Base-by-base conservation (phyloP, 1,140 invertebrate species). In the Diuraphis noxia region DNA sequence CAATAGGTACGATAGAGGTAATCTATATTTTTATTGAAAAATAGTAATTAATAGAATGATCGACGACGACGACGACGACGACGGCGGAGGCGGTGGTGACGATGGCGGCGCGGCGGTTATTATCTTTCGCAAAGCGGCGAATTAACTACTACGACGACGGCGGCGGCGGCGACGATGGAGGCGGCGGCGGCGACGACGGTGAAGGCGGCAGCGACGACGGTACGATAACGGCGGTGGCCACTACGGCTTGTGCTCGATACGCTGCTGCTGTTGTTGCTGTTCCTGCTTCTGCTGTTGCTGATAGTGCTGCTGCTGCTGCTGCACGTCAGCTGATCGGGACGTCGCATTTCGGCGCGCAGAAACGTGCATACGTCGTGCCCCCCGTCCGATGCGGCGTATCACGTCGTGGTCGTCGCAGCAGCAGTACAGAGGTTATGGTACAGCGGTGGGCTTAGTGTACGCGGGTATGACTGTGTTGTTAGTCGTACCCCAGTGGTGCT, bases 341-440 rank as follows among this genome's bases (percentile, higher is more conserved):
- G 86, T 63, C 49, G 52, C 86, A 88, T 88, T 88, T 88, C 86
- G 86, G 49, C 86, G 86, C 49, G 86, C 86, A 63, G 41, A 63
- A 40, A 40, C 86, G 85, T 87, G 46, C 46, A 34, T 21, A 40
- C 79, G 79, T 5, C 79, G 38, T 25, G 56, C 56, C 56, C 56
- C 56, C 38, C 36, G 79, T 41, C 81, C 38, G 23, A 82, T 19
- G 81, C 81, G 30, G 40, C 9, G 56, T n/a, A 6, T 72, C 13
- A n/a, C 4, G 56, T n/a, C 56, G 56, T 72, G 56, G 30, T 72
- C 30, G 30, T 72, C 56, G 56, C 30, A n/a, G 56, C 56, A n/a
- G 56, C 56, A n/a, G n/a, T 72, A 72, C n/a, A n/a, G 56, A 63
- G 25, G 13, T 63, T 1, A 1, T 4, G 56, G 30, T n/a, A 23